Base-by-base conservation (phyloP, 2,113 vertebrate genomes). In the Crotalus viridis region DNA sequence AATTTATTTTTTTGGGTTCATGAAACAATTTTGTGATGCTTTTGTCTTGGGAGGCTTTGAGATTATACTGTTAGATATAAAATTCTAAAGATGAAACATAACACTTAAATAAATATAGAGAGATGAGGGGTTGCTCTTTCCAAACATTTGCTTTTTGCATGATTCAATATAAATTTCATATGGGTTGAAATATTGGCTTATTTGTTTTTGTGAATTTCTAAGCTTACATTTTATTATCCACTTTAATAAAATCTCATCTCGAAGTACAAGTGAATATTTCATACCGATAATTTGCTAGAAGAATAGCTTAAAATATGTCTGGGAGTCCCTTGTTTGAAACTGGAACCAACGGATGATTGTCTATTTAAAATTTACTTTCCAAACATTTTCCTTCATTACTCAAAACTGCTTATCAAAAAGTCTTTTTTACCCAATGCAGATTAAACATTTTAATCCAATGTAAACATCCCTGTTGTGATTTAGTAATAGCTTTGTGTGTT, bases 71-170 rank as follows among this genome's bases (percentile, higher is more conserved):
- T 19, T 87, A 87, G 81, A 92, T 86, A 0, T 87, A 12, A 91
- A 0, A 46, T 89, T 3, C 81, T 92, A 10, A 54, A 28, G 1
- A 74, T 91, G 5, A 26, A 0, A 89, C 46, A 26, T 48, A 51
- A 24, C 19, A 64, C 19, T 93, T 95, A 5, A 90, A 13, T 56
- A 94, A 94, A 28, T 0, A 54, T 19, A 92, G 93, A 39, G 54
- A 39, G 43, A 43, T 46, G 22, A 92, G 57, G 46, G 43, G 13
- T 28, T n/a, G 39, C 0, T 2, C 28, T 88, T 6, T 69, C 21
- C 12, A n/a, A 51, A 1, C 48, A 10, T 54, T 6, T 39, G 26
- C 2, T 54, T 93, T 94, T 93, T 19, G 28, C 24, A n/a, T 91
- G 46, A 24, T n/a, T 19, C 59, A 92, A 94, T 81, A 87, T 85